These are phyloP conservation scores for Dryas iulia DNA, from an alignment of 1,140 invertebrate genomes.

Conservation along the genomic window DNA sequence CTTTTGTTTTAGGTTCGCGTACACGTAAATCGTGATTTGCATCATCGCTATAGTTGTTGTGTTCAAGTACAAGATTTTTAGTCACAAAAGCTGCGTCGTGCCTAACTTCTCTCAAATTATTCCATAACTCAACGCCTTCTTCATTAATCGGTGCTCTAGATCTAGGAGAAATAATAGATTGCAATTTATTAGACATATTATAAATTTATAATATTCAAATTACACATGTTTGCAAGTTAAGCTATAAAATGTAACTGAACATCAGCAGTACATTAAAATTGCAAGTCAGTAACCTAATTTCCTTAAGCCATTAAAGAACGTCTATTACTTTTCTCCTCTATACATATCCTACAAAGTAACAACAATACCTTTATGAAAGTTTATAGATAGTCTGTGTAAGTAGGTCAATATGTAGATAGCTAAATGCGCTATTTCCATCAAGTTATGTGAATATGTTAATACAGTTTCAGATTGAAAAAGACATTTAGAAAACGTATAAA, in stretches of 20 bases:
- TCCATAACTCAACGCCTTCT: slow-evolving; percentile 53
- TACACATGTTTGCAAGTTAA: not conserved
- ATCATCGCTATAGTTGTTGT: not conserved
- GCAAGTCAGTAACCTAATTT: slow-evolving; percentile 33
- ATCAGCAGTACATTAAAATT: slow-evolving; percentile 10
- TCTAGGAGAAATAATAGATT: slow-evolving; percentile 46
- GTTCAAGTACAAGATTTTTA: not conserved
- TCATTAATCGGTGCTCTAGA: slow-evolving; percentile 59
- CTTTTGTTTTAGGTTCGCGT: slow-evolving; percentile 28
- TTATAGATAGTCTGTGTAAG: slow-evolving; percentile 14
- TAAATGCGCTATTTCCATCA: not conserved
- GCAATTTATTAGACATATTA: slow-evolving; percentile 42
- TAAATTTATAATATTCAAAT: not conserved
- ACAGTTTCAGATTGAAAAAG: not conserved
- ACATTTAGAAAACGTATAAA: too few species aligned
- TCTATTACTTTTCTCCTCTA: slow-evolving; percentile 4
- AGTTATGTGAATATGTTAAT: not conserved
- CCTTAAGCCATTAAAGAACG: not conserved
- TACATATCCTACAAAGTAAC: not conserved
- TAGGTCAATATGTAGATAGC: slow-evolving; percentile 45
- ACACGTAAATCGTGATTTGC: not conserved
- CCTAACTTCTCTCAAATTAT: slow-evolving; percentile 31
- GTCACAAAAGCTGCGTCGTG: not conserved
- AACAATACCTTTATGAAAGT: slow-evolving; percentile 8
- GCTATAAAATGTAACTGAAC: not conserved